Percentiles rank a stretch among this genome's conserved stretches.
phyloP scores from a whole-genome alignment of 2,888 invertebrate genomes.

The Drosophila kuntzei region DNA sequence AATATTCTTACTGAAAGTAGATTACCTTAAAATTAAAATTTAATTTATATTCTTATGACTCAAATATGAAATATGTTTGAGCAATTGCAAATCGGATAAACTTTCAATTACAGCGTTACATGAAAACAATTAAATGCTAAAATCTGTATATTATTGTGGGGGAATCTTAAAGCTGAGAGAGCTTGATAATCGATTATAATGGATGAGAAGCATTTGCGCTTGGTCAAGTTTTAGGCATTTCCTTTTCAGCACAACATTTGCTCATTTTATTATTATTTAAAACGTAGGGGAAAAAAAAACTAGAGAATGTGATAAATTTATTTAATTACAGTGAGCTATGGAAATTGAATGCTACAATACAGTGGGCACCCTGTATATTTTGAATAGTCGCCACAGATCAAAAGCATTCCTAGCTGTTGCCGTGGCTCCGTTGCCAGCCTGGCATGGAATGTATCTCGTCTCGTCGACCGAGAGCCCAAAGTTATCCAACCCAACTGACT shows the following conservation, averaged over 20 bases:
- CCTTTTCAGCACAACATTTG: conserved; percentile 18
- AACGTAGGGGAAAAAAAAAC: conserved; percentile 14
- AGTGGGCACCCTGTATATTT: conserved; percentile 68
- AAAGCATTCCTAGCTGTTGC: conserved; percentile 80
- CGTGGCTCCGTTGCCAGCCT: conserved; percentile 49
- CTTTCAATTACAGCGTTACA: neutral
- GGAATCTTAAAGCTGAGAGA: conserved; percentile 7
- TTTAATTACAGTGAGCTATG: conserved; percentile 65
- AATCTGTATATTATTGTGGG: neutral
- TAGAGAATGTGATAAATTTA: conserved; percentile 56
- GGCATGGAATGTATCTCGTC: conserved; percentile 70
- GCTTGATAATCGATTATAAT: conserved; percentile 10
- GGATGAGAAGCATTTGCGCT: conserved; percentile 14
- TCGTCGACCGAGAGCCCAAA: conserved; percentile 48
- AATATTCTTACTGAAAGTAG: too few relatives aligned
- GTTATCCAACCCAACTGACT: conserved; percentile 44
- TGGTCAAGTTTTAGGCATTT: conserved; percentile 36
- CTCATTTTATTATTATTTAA: conserved; percentile 31
- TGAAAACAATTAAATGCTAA: conserved; percentile 10
- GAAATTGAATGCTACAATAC: conserved; percentile 53
- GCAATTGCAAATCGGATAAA: neutral
- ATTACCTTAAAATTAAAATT: neutral
- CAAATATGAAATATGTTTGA: neutral
- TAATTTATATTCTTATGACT: neutral
- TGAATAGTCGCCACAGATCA: conserved; percentile 68